These are phyloP conservation scores for Amblyornis subalaris DNA, from an alignment of 2,113 vertebrate genomes.

Conservation along the genomic window DNA sequence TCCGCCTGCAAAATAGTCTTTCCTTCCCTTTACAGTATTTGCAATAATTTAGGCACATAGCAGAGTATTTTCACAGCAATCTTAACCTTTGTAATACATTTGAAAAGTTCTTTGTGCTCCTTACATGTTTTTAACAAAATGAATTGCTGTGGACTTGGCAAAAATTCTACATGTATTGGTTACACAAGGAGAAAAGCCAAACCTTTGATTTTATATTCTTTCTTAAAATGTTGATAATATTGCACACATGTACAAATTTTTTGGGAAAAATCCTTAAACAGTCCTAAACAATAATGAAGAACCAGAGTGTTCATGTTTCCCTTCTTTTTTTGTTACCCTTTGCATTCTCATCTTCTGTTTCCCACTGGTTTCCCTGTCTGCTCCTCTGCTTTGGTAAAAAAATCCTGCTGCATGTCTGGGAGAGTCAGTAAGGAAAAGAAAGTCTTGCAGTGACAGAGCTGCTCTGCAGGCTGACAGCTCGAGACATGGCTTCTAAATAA, in stretches of 20 bases:
- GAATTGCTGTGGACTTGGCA: background rate
- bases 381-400: background rate
- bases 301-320: background rate
- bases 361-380: background rate
- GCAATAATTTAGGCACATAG: background rate
- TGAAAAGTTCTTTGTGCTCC: background rate
- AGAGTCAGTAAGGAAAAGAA: background rate
- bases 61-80: background rate
- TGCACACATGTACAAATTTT: background rate
- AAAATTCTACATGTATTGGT: background rate
- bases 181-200: background rate
- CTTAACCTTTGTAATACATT: background rate
- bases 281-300: background rate
- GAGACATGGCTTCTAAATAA: background rate
- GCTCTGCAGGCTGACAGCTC: background rate
- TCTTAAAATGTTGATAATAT: background rate
- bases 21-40: background rate
- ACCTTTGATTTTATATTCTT: background rate
- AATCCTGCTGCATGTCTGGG: background rate
- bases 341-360: background rate
- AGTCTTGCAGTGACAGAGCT: background rate
- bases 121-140: background rate
- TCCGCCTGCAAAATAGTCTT: conserved; percentile 21
- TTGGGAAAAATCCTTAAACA: background rate
- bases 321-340: background rate